Percentiles rank a stretch among this genome's conserved stretches.
Evolutionary conservation across 1,140 invertebrate genomes (phyloP).

Genomic region (Latrodectus geometricus): DNA sequence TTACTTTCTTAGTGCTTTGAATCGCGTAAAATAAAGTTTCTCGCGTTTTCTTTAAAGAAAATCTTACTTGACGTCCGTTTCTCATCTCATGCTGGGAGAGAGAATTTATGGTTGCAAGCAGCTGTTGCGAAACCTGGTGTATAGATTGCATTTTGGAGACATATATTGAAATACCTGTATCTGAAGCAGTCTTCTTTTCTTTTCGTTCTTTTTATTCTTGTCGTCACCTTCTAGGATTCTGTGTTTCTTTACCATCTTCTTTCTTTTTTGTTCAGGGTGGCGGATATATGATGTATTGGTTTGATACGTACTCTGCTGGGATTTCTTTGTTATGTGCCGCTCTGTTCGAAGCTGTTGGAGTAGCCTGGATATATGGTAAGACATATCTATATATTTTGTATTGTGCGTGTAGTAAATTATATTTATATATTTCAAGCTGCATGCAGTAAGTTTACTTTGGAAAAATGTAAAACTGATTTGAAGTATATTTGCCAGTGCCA

Average conservation of each 20-base stretch:
- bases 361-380: slow-evolving; percentile 72
- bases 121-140: slow-evolving; percentile 43
- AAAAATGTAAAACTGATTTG: too few relatives aligned
- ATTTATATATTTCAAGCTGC: neutral
- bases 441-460: neutral
- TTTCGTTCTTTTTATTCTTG: neutral
- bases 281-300: slow-evolving; percentile 71
- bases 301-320: slow-evolving; percentile 72
- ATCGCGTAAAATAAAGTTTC: slow-evolving; percentile 5
- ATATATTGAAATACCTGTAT: slow-evolving; percentile 20
- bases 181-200: neutral
- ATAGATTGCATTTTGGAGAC: slow-evolving; percentile 46
- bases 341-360: slow-evolving; percentile 71
- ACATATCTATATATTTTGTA: slow-evolving; percentile 1
- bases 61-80: slow-evolving; percentile 30
- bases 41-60: slow-evolving; percentile 3
- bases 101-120: slow-evolving; percentile 39
- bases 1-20: too few relatives aligned
- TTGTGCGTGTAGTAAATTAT: neutral
- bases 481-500: neutral
- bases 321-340: slow-evolving; percentile 71
- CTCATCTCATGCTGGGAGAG: neutral
- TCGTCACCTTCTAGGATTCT: neutral
- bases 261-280: slow-evolving; percentile 68
- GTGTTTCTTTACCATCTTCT: neutral